Evolutionary conservation across 2,797 vertebrate genomes (phyloP).

Genomic region (Onychomys arenicola): DNA sequence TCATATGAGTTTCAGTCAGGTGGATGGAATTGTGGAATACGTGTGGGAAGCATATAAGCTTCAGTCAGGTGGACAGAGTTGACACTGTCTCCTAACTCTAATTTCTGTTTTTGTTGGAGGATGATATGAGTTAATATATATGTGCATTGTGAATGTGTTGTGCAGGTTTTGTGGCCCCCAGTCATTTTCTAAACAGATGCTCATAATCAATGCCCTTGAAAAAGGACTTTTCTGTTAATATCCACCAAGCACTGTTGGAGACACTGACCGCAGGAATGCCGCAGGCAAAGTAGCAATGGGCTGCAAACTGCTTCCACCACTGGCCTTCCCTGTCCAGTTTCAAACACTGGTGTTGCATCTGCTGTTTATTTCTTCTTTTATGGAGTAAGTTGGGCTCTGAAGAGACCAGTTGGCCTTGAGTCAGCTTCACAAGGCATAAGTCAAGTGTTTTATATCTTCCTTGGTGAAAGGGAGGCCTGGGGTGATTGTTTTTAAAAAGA

Average conservation of each 20-base stretch:
- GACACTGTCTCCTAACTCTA: background rate
- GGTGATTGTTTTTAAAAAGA: background rate
- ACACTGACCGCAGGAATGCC: background rate
- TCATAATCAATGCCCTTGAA: background rate
- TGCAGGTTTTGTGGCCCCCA: background rate
- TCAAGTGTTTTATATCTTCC: background rate
- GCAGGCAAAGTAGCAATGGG: background rate
- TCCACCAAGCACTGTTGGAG: background rate
- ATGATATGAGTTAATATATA: background rate
- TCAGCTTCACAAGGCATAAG: background rate
- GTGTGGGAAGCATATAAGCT: background rate
- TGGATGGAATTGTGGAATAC: too few species aligned
- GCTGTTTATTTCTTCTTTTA: background rate
- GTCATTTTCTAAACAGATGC: background rate
- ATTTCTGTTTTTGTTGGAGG: background rate
- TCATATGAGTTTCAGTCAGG: too few species aligned
- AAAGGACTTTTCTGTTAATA: background rate
- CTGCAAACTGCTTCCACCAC: fast-evolving
- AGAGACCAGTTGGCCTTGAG: background rate
- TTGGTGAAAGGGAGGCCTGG: background rate
- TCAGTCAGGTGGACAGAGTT: background rate
- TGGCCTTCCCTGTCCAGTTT: background rate
- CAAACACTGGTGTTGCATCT: background rate
- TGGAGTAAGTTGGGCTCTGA: background rate
- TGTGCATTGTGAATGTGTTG: background rate